Conservation (phyloP, 2,113 vertebrate species). For the Psephotus haematonotus region DNA sequence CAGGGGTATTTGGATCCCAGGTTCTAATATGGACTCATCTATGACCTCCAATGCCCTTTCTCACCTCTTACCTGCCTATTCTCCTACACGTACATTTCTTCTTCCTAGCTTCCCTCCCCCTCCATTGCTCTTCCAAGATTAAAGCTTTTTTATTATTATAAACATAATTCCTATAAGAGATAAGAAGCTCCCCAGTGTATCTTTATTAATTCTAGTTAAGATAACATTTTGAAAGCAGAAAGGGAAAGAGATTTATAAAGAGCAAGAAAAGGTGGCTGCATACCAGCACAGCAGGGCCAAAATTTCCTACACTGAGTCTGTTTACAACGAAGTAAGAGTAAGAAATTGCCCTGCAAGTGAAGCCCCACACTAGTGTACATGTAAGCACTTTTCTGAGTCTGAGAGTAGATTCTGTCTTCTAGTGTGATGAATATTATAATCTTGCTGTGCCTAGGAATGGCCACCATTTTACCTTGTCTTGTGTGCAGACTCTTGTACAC, state of each 20-base stretch:
- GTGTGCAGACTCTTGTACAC: too few relatives aligned
- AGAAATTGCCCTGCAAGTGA: background rate
- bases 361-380: background rate
- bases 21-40: background rate
- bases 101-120: background rate
- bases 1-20: background rate
- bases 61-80: background rate
- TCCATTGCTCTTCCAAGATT: conserved; percentile 38
- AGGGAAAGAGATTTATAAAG: conserved; percentile 62
- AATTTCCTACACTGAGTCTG: background rate
- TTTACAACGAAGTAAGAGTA: conserved; percentile 13
- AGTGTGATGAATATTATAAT: background rate
- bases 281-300: conserved; percentile 40
- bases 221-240: conserved; percentile 68
- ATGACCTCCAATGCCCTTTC: background rate
- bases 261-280: conserved; percentile 49
- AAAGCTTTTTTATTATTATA: conserved; percentile 53
- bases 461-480: background rate
- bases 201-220: conserved; percentile 65
- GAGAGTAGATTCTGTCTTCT: background rate
- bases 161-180: conserved; percentile 59
- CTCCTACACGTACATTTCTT: background rate
- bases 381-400: background rate
- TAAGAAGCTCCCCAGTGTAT: conserved; percentile 59
- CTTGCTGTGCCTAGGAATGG: background rate